phyloP scores from a whole-genome alignment of 2,797 vertebrate genomes.

The Hippocampus kuda region DNA sequence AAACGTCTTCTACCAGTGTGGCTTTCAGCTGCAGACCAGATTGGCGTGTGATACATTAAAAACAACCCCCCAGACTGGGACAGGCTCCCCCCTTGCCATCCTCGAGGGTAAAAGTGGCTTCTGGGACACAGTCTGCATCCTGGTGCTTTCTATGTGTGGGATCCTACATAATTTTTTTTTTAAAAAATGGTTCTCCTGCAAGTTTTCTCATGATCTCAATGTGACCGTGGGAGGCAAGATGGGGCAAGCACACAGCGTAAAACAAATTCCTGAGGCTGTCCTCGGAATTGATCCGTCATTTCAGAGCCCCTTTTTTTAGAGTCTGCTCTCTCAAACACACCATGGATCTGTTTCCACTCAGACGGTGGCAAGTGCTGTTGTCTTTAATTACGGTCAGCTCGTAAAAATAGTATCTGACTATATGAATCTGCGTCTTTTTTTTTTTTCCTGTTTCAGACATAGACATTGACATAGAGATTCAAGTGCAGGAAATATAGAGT shows the following conservation, averaged over 20 bases:
- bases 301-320: slow-evolving; percentile 40
- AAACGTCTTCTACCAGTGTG: not conserved
- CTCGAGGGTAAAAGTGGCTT: slow-evolving; percentile 8
- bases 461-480: not conserved
- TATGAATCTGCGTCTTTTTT: slow-evolving; percentile 47
- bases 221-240: slow-evolving; percentile 29
- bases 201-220: slow-evolving; percentile 30
- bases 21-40: slow-evolving; percentile 12
- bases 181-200: slow-evolving; percentile 11
- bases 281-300: slow-evolving; percentile 48
- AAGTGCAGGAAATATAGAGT: not conserved
- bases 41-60: slow-evolving; percentile 28
- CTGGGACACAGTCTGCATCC: slow-evolving; percentile 7
- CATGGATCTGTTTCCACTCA: slow-evolving; percentile 42
- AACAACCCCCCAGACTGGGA: slow-evolving; percentile 9
- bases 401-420: slow-evolving; percentile 47
- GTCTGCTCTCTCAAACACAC: slow-evolving; percentile 26
- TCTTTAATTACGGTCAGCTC: slow-evolving; percentile 51
- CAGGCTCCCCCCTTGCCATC: slow-evolving; percentile 24
- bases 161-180: no score
- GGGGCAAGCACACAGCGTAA: slow-evolving; percentile 40
- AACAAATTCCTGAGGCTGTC: slow-evolving; percentile 45
- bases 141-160: slow-evolving; percentile 4
- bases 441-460: slow-evolving; percentile 16
- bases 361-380: slow-evolving; percentile 37